Percentiles rank a stretch among this genome's conserved stretches.
Evolutionary conservation across 2,797 vertebrate species (phyloP).

Genomic region (Paguma larvata): DNA sequence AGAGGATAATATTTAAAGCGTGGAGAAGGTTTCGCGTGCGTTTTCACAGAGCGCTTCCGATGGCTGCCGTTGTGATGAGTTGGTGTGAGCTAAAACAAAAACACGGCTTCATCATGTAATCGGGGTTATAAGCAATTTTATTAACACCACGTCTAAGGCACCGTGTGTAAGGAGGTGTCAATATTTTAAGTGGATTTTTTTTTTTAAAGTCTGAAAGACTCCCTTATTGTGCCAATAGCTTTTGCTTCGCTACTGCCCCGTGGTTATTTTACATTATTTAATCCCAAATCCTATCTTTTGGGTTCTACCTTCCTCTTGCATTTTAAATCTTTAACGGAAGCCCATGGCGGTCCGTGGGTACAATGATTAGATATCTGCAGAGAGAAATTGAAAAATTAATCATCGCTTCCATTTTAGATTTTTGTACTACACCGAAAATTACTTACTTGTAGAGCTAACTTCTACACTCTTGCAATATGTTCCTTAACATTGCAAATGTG

Average conservation of each 20-base stretch:
- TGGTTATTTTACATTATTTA: constrained; percentile 98
- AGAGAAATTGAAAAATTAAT: constrained; percentile 99
- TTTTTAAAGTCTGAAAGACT: constrained; percentile 36
- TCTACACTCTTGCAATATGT: constrained; percentile 81
- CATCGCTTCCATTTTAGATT: constrained; percentile 95
- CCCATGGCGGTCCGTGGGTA: constrained; percentile 95
- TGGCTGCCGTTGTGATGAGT: constrained; percentile 17
- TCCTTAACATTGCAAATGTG: constrained; percentile 81
- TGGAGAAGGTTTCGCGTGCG: constrained; percentile 7
- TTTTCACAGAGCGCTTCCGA: constrained; percentile 32
- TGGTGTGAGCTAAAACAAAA: constrained; percentile 57
- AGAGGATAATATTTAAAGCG: constrained; percentile 60
- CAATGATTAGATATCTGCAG: constrained; percentile 99
- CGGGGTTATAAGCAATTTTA: constrained; percentile 32
- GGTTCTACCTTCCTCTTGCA: constrained; percentile 95
- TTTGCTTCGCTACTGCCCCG: constrained; percentile 93
- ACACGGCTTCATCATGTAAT: constrained; percentile 70
- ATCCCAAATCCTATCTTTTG: constrained; percentile 97
- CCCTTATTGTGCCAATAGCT: constrained; percentile 88
- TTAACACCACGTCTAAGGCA: constrained; percentile 60
- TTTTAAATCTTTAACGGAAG: constrained; percentile 99
- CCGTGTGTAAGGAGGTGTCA: constrained; percentile 56
- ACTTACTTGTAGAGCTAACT: constrained; percentile 87
- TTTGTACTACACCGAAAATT: constrained; percentile 92
- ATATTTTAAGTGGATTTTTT: constrained; percentile 80